Conservation (phyloP, 2,797 vertebrate species). For the Fringilla coelebs region DNA sequence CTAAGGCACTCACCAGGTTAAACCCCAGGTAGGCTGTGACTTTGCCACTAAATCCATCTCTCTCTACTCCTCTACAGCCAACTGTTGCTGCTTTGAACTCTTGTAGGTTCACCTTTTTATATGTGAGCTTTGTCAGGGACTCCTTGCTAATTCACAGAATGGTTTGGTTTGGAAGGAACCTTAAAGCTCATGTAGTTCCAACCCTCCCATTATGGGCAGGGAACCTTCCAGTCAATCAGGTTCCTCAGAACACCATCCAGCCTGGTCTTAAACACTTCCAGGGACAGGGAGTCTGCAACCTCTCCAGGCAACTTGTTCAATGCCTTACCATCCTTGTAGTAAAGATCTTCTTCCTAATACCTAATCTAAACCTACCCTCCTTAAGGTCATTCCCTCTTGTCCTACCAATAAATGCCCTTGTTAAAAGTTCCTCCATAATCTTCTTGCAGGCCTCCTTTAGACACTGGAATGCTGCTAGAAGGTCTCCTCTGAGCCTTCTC, state of each 20-base stretch:
- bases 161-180: background rate
- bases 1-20: background rate
- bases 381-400: background rate
- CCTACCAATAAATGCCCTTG: background rate
- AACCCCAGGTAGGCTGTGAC: background rate
- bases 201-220: background rate
- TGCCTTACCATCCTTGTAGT: background rate
- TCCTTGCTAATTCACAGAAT: background rate
- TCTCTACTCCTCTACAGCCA: background rate
- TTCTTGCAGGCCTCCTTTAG: background rate
- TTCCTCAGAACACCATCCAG: background rate
- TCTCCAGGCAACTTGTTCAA: background rate
- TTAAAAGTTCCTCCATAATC: background rate
- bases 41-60: background rate
- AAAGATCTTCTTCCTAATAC: background rate
- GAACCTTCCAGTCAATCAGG: background rate
- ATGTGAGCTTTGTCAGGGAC: background rate
- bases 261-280: background rate
- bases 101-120: background rate
- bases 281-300: background rate
- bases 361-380: background rate
- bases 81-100: background rate
- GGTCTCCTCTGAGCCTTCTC: background rate
- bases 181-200: background rate
- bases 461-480: background rate